A percentile compares a stretch with the other conserved stretches of the same genome.
phyloP scores from a whole-genome alignment of 2,888 invertebrate genomes.

The Sturmia bella region DNA sequence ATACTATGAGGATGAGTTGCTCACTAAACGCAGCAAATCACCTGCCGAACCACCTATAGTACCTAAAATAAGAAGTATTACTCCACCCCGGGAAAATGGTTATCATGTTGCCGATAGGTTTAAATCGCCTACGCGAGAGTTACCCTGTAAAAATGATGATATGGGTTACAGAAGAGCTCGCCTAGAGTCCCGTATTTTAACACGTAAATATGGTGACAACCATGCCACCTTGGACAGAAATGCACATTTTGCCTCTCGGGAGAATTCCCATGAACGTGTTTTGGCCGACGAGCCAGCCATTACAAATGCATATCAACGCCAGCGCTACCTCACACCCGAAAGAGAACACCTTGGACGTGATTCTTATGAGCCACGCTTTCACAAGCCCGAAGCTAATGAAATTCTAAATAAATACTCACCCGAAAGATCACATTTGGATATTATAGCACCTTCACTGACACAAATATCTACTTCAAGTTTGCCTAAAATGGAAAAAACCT shows the following conservation, averaged over 20 bases:
- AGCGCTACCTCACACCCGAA: constrained; percentile 74
- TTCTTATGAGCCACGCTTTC: constrained; percentile 74
- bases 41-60: constrained; percentile 85
- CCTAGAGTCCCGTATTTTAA: constrained; percentile 89
- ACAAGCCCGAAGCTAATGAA: constrained; percentile 76
- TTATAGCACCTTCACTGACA: constrained; percentile 73
- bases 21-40: constrained; percentile 72
- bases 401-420: constrained; percentile 77
- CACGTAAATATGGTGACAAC: constrained; percentile 82
- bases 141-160: constrained; percentile 74
- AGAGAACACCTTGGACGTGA: constrained; percentile 71
- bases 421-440: constrained; percentile 77
- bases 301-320: constrained; percentile 55
- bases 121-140: constrained; percentile 82
- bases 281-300: constrained; percentile 80
- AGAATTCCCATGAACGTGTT: constrained; percentile 82
- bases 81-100: constrained; percentile 79
- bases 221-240: constrained; percentile 82
- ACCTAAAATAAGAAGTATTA: constrained; percentile 85
- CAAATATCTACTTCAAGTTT: constrained; percentile 72
- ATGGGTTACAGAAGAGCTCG: constrained; percentile 88
- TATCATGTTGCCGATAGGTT: constrained; percentile 82
- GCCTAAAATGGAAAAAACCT: constrained; percentile 75
- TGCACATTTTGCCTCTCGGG: constrained; percentile 78
- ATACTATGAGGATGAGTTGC: constrained; percentile 80